Conservation (phyloP, 2,113 vertebrate species). For the Erinaceus europaeus region DNA sequence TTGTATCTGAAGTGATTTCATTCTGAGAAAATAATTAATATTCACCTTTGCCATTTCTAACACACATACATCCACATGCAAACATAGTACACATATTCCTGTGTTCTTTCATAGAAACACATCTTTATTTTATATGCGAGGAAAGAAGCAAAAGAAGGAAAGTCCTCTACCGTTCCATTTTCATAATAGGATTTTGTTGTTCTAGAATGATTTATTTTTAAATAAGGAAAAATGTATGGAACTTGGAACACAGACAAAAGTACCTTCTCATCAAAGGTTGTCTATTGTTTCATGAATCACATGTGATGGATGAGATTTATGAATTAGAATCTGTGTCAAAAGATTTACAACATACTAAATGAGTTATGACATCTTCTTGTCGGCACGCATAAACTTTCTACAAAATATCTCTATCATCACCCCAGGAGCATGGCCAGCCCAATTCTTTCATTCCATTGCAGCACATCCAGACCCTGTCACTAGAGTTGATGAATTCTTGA, state of each 20-base stretch:
- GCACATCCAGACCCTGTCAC: constrained; percentile 83
- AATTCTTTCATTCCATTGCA: constrained; percentile 77
- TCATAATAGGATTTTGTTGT: constrained; percentile 80
- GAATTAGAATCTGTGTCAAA: constrained; percentile 84
- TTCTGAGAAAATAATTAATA: background rate
- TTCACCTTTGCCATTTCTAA: constrained; percentile 7
- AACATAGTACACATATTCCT: background rate
- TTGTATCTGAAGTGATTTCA: constrained; percentile 2
- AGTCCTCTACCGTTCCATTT: constrained; percentile 68
- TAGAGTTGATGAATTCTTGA: constrained; percentile 87
- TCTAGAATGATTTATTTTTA: constrained; percentile 84
- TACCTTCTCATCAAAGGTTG: constrained; percentile 85
- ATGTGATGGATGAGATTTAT: constrained; percentile 87
- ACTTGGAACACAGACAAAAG: constrained; percentile 84
- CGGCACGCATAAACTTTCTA: constrained; percentile 83
- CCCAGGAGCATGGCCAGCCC: constrained; percentile 79
- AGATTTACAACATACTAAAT: constrained; percentile 87
- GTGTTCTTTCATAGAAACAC: background rate
- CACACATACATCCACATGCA: background rate
- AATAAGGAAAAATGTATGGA: constrained; percentile 81
- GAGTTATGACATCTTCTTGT: constrained; percentile 85
- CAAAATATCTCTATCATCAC: constrained; percentile 86
- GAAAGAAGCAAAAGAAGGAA: constrained; percentile 70
- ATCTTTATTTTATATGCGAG: constrained; percentile 63
- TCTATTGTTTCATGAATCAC: constrained; percentile 87